A percentile compares a stretch with the other conserved stretches of the same genome.
Conservation (phyloP, 2,888 invertebrate genomes). For the Himalopsyche anomala region DNA sequence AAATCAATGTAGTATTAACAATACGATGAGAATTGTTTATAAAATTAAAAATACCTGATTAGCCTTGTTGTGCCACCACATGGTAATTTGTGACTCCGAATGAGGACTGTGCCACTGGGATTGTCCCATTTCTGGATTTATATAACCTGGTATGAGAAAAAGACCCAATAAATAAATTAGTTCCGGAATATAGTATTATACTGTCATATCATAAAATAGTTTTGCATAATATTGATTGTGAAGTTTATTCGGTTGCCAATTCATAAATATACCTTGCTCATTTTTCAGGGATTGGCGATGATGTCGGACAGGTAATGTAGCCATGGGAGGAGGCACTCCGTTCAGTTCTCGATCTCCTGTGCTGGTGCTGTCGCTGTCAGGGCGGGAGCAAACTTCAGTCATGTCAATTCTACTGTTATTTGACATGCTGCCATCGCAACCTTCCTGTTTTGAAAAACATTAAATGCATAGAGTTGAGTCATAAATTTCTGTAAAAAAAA, state of each 20-base stretch:
- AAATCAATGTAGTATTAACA: background rate
- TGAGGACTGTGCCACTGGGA: slow-evolving; percentile 66
- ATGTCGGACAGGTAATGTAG: slow-evolving; percentile 53
- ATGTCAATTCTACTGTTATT: slow-evolving; percentile 41
- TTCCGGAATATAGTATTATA: too few species aligned
- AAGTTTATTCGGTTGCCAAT: too few species aligned
- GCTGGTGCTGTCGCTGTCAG: slow-evolving; percentile 58
- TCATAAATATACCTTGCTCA: slow-evolving; percentile 54
- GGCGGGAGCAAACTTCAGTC: slow-evolving; percentile 33
- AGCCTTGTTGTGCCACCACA: slow-evolving; percentile 68
- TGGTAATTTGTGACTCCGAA: slow-evolving; percentile 66
- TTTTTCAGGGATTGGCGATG: slow-evolving; percentile 51
- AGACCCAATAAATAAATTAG: too few species aligned
- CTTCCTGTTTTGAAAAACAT: slow-evolving; percentile 46
- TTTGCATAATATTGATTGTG: background rate
- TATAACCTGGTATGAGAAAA: slow-evolving; percentile 44
- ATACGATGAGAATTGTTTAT: background rate
- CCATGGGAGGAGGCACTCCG: slow-evolving; percentile 62
- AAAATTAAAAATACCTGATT: slow-evolving; percentile 67
- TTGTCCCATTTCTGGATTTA: slow-evolving; percentile 52
- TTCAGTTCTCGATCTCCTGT: slow-evolving; percentile 58
- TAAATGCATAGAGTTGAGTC: too few species aligned
- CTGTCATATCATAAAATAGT: background rate
- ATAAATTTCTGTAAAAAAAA: background rate
- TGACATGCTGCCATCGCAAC: slow-evolving; percentile 50